phyloP scores from a whole-genome alignment of 2,888 invertebrate genomes.

The Blera fallax region DNA sequence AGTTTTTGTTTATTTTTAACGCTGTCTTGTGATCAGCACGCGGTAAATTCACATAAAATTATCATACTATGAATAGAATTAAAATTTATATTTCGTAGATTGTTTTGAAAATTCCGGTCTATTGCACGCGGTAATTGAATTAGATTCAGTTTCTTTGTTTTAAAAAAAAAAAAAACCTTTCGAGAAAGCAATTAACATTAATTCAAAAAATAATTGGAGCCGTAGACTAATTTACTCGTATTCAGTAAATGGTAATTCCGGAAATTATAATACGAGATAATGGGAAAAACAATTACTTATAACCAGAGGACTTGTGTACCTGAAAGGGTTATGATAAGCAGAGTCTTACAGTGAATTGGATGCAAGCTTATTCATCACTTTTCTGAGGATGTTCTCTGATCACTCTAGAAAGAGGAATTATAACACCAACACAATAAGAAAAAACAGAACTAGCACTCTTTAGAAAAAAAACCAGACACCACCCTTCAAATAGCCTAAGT shows the following conservation, averaged over 20 bases:
- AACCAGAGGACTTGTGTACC: background rate
- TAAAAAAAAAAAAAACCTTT: no score
- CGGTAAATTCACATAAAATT: background rate
- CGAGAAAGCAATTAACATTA: conserved; percentile 1
- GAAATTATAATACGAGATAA: background rate
- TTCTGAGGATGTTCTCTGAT: no score
- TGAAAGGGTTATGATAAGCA: no score
- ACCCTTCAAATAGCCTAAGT: no score
- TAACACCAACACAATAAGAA: no score
- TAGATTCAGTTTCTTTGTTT: background rate
- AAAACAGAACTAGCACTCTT: no score
- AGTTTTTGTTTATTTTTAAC: conserved; percentile 2
- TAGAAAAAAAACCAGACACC: no score
- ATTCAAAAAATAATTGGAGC: background rate
- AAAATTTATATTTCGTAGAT: background rate
- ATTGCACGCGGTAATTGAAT: background rate
- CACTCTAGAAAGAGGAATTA: no score
- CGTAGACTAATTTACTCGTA: background rate
- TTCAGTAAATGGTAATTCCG: background rate
- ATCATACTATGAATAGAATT: conserved; percentile 8
- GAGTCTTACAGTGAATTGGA: no score
- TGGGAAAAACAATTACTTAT: background rate
- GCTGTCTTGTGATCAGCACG: background rate
- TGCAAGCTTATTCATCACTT: no score
- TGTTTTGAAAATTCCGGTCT: background rate